A percentile compares a stretch with the other conserved stretches of the same genome.
Evolutionary conservation across 2,113 vertebrate species (phyloP).

Genomic region (Coturnix japonica): DNA sequence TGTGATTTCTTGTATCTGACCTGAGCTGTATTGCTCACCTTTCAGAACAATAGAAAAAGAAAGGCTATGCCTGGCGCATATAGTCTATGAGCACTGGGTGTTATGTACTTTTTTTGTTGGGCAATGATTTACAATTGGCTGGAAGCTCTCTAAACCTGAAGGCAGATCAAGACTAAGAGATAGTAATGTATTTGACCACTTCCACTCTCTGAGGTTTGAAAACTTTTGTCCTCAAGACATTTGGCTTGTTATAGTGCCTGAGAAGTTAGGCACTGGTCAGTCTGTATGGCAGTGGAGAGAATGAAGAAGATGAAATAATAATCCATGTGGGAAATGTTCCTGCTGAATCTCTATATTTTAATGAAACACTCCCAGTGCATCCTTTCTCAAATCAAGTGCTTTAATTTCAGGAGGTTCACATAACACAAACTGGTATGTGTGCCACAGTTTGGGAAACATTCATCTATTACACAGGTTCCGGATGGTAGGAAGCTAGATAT

Average conservation of each 20-base stretch:
- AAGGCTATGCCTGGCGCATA: background rate
- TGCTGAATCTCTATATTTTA: background rate
- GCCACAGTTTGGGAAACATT: background rate
- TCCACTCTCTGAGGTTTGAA: background rate
- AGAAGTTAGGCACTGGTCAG: background rate
- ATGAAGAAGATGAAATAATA: background rate
- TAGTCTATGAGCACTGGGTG: background rate
- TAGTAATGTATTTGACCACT: background rate
- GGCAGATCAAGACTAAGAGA: background rate
- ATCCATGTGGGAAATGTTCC: background rate
- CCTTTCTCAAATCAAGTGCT: background rate
- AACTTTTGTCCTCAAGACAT: background rate
- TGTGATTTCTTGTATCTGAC: background rate
- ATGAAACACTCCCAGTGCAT: background rate
- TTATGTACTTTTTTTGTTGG: background rate
- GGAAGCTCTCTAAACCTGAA: background rate
- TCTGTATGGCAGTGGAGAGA: background rate
- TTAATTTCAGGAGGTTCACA: background rate
- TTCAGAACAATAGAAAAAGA: background rate
- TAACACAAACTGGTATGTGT: background rate
- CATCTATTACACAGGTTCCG: background rate
- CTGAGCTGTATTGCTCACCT: background rate
- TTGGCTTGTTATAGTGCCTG: background rate
- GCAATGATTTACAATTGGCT: background rate
- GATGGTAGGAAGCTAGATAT: background rate